phyloP scores from a whole-genome alignment of 2,113 vertebrate genomes.

The Dendropsophus ebraccatus region DNA sequence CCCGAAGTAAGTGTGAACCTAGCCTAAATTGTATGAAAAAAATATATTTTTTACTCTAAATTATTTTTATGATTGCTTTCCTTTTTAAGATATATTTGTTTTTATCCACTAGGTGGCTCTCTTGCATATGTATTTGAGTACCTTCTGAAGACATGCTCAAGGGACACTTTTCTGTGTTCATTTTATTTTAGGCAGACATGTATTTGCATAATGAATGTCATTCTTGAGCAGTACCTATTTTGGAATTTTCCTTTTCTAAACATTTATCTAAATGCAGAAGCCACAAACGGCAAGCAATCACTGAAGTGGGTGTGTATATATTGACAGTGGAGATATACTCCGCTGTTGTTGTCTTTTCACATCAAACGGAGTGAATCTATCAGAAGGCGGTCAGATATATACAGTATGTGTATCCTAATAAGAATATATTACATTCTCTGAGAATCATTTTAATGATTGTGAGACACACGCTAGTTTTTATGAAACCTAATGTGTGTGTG shows the following conservation, averaged over 20 bases:
- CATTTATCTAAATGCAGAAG: constrained; percentile 39
- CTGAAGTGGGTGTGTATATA: not conserved
- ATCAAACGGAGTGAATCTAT: not conserved
- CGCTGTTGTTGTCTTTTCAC: not conserved
- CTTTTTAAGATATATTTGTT: too few species aligned
- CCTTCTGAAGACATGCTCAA: not conserved
- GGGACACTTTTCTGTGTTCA: not conserved
- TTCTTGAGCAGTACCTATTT: constrained; percentile 2
- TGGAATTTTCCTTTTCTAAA: constrained; percentile 28
- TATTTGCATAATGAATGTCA: constrained; percentile 32
- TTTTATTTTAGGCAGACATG: constrained; percentile 8
- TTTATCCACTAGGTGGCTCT: constrained; percentile 34
- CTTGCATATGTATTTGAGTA: constrained; percentile 19
- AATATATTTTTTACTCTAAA: too few species aligned
- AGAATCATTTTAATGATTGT: not conserved
- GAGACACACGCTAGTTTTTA: not conserved
- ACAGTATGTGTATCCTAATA: not conserved
- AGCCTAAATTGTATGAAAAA: too few species aligned
- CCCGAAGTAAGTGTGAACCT: too few species aligned
- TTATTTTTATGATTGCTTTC: not conserved
- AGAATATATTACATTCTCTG: not conserved
- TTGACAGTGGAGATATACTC: not conserved
- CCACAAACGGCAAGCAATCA: not conserved
- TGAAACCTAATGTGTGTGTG: not conserved
- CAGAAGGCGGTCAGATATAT: not conserved